A percentile compares a stretch with the other conserved stretches of the same genome.
Conservation (phyloP, 2,113 vertebrate genomes). For the Motacilla alba region DNA sequence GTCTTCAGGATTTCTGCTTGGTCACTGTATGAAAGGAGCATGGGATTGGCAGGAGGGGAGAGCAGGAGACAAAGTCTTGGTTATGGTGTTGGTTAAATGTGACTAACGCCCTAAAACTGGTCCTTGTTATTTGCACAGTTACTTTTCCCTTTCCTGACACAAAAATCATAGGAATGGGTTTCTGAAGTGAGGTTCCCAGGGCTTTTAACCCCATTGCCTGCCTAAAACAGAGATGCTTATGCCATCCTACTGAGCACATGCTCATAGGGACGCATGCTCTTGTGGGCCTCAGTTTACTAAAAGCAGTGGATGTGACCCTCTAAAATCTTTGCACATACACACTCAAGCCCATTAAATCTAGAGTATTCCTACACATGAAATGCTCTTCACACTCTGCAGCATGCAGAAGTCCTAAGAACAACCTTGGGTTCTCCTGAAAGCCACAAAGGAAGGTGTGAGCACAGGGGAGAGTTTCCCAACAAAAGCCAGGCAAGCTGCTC, state of each 20-base stretch:
- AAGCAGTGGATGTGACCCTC: neutral
- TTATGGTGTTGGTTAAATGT: neutral
- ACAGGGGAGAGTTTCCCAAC: neutral
- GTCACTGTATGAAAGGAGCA: fast-evolving
- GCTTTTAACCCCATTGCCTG: neutral
- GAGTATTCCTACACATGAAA: neutral
- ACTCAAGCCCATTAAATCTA: neutral
- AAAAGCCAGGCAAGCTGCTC: neutral
- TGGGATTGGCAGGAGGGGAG: neutral
- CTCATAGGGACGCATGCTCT: neutral
- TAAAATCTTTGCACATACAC: neutral
- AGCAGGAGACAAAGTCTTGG: neutral
- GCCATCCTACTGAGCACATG: neutral
- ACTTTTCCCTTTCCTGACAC: neutral
- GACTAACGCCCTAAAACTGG: neutral
- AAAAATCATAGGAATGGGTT: neutral
- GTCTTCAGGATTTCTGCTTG: neutral
- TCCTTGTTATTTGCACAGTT: neutral
- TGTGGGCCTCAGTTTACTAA: neutral
- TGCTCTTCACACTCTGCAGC: neutral
- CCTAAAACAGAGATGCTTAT: neutral
- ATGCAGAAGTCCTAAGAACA: neutral
- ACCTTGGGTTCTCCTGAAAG: fast-evolving
- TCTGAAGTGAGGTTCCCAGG: neutral
- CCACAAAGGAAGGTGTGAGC: fast-evolving